Conservation (phyloP, 2,888 invertebrate species). For the Odontothrips loti region DNA sequence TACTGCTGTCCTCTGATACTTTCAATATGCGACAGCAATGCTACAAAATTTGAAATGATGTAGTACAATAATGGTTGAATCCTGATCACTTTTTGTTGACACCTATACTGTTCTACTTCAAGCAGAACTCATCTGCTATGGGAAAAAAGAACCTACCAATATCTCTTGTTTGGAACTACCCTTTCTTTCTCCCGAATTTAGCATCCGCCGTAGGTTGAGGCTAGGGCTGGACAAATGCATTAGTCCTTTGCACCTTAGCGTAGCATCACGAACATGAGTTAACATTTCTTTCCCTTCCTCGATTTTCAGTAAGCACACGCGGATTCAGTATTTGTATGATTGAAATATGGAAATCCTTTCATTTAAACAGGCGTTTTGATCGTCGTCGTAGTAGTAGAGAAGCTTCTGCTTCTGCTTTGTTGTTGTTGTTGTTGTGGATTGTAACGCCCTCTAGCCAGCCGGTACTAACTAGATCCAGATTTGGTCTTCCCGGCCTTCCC, state of each 20-base stretch:
- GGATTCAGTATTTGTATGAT: too few species aligned
- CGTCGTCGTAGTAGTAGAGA: too few species aligned
- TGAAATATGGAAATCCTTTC: too few species aligned
- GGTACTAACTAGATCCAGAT: too few species aligned
- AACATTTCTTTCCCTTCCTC: slow-evolving; percentile 35
- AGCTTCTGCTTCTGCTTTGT: too few species aligned
- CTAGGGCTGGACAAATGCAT: neutral
- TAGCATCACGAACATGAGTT: neutral
- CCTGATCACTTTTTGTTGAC: neutral
- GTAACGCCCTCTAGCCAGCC: too few species aligned
- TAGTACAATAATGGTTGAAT: neutral
- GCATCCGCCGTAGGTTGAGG: neutral
- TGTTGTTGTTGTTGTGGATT: too few species aligned
- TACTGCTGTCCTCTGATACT: slow-evolving; percentile 62
- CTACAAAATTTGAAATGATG: slow-evolving; percentile 46
- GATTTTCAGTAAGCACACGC: too few species aligned
- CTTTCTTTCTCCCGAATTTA: neutral
- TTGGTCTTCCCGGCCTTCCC: too few species aligned
- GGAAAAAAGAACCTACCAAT: neutral
- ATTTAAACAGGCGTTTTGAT: too few species aligned
- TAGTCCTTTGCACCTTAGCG: neutral
- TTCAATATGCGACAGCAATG: slow-evolving; percentile 65
- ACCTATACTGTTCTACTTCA: neutral
- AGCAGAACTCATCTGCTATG: neutral
- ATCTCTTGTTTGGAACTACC: neutral